Base-by-base conservation (phyloP, 2,888 invertebrate genomes). In the Lithodes maja region DNA sequence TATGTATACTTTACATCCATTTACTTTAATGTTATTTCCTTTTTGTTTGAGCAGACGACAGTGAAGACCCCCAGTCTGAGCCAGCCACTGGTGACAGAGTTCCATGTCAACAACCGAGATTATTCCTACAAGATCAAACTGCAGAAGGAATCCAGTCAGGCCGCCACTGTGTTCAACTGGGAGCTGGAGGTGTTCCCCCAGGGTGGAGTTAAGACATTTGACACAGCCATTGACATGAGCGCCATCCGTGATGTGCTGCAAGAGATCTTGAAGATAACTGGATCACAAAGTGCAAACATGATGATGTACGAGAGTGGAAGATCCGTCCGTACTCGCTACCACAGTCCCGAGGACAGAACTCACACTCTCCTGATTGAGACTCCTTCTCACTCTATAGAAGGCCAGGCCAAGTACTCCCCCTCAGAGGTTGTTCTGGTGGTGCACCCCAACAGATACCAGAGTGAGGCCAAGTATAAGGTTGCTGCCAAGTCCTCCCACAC, bases 331-430 rank as follows among this genome's bases (percentile, higher is more conserved):
- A 9, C 33, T 1, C 15, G n/a, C 9, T 88, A 84, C 53, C 5
- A 50, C 53, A 68, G 53, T 5, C 74, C 79, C 2, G 3, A 69
- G n/a, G 53, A 74, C 33, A 15, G n/a, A 12, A 81, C n/a, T 2
- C 75, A 88, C 74, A 12, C 71, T 9, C 3, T 88, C 33, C 50
- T 61, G 50, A 15, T 84, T 50, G 50, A 80, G 50, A 61, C 17
- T 52, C 88, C 84, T 2, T 85, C 88, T 54, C 88, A 84, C 75
- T 69, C 80, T 15, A 71, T 88, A 61, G 80, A 88, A 52, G 88
- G 78, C 15, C 50, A 88, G 12, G 33, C 68, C 55, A 74, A 79
- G 52, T 85, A 81, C n/a, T 84, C 84, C n/a, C 84, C 88, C 2
- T 80, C 84, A 33, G 74, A 75, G 61, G 71, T 49, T 1, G 53